These are phyloP conservation scores for Drosophila littoralis DNA, from an alignment of 1,140 invertebrate species.

Conservation along the genomic window DNA sequence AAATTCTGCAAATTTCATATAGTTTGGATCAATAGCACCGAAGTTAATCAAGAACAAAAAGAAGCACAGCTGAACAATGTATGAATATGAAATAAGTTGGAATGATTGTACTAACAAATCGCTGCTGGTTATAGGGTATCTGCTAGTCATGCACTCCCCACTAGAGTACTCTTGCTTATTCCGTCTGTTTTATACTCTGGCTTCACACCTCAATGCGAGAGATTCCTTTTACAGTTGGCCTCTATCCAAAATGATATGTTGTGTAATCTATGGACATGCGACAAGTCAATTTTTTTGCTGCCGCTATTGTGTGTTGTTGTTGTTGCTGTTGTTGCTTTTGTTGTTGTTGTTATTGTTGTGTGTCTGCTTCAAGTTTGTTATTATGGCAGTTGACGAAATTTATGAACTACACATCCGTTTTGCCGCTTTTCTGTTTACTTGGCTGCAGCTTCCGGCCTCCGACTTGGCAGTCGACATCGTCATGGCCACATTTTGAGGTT, in stretches of 20 bases:
- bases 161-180: not conserved
- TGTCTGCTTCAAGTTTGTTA: conserved; percentile 63
- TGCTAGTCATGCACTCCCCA: not conserved
- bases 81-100: no score
- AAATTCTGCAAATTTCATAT: no score
- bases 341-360: not conserved
- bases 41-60: no score
- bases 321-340: no score
- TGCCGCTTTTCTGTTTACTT: conserved; percentile 65
- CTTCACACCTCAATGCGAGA: conserved; percentile 28
- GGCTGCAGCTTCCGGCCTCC: conserved; percentile 62
- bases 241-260: conserved; percentile 49
- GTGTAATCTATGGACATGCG: conserved; percentile 69
- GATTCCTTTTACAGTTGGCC: conserved; percentile 10
- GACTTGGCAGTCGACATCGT: conserved; percentile 15
- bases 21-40: no score
- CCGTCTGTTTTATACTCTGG: not conserved
- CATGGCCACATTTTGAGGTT: conserved; percentile 51
- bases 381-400: conserved; percentile 82
- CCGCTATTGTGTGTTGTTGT: no score
- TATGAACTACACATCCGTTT: conserved; percentile 82
- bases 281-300: conserved; percentile 66
- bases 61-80: no score
- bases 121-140: not conserved
- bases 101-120: no score